A percentile compares a stretch with the other conserved stretches of the same genome.
Evolutionary conservation across 2,797 vertebrate species (phyloP).

Genomic region (Phalloptychus januarius): DNA sequence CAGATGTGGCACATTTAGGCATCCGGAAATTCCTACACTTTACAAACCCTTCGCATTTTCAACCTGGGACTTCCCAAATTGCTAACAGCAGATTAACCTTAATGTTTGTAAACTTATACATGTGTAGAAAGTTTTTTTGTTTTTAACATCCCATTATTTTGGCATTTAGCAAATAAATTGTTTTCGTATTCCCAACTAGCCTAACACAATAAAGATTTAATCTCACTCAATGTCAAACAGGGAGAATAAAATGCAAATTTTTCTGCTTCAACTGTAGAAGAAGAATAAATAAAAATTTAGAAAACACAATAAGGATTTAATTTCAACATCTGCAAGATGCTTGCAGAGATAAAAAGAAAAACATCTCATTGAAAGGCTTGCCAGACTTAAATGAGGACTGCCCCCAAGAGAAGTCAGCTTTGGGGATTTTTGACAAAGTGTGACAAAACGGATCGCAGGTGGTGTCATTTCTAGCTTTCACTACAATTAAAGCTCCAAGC

Average conservation of each 20-base stretch:
- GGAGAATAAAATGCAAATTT: not conserved
- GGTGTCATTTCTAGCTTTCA: conserved; percentile 21
- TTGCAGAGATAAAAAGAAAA: conserved; percentile 10
- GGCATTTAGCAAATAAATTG: not conserved
- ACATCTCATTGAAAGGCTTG: conserved; percentile 8
- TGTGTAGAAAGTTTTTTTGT: not conserved
- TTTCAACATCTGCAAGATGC: conserved; percentile 20
- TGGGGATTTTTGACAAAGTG: conserved; percentile 56
- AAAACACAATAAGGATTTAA: not conserved
- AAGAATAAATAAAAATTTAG: not conserved
- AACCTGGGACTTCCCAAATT: not conserved
- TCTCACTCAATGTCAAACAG: not conserved
- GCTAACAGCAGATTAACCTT: not conserved
- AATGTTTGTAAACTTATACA: not conserved
- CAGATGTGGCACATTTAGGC: not conserved
- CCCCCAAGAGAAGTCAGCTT: conserved; percentile 51
- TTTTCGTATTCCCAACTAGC: not conserved
- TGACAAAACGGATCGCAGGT: conserved; percentile 36
- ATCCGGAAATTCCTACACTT: not conserved
- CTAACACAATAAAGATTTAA: not conserved
- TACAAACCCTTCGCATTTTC: not conserved
- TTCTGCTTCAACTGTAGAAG: not conserved
- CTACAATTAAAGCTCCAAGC: conserved; percentile 30
- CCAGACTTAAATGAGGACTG: conserved; percentile 56
- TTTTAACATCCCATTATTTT: not conserved